Evolutionary conservation across 2,797 vertebrate genomes (phyloP).

Genomic region (Capromys pilorides): DNA sequence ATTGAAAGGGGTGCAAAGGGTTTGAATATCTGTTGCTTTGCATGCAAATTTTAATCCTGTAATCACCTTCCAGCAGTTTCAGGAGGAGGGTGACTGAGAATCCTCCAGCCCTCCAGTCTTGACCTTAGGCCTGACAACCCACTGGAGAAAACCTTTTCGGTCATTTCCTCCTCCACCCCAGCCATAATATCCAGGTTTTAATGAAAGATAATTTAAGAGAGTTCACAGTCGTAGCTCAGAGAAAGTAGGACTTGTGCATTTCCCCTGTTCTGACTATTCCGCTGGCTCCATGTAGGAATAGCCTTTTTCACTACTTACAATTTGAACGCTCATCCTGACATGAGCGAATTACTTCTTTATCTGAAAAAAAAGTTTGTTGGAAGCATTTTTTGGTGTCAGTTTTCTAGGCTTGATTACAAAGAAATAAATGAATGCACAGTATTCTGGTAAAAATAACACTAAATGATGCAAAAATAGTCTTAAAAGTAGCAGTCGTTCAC

Average conservation of each 20-base stretch:
- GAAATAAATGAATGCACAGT: neutral
- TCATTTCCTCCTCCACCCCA: constrained; percentile 60
- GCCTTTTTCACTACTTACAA: constrained; percentile 61
- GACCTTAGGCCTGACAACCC: constrained; percentile 21
- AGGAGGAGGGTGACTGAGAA: neutral
- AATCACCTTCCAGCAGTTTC: constrained; percentile 52
- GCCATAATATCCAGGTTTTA: constrained; percentile 71
- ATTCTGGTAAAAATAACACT: neutral
- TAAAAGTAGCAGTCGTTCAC: neutral
- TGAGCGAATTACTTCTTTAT: neutral
- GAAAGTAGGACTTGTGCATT: constrained; percentile 58
- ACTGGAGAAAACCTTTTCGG: constrained; percentile 63
- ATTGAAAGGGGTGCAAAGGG: neutral
- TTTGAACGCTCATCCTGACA: neutral
- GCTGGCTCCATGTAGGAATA: constrained; percentile 58
- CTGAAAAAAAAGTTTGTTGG: neutral
- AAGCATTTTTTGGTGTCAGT: neutral
- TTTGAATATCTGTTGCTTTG: constrained; percentile 63
- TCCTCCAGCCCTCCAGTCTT: neutral
- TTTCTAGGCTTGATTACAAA: neutral
- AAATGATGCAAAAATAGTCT: neutral
- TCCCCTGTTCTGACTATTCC: neutral
- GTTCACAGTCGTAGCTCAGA: constrained; percentile 66
- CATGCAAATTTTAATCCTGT: constrained; percentile 68
- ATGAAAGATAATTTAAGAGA: constrained; percentile 74